Base-by-base conservation (phyloP, 1,140 invertebrate species). In the Zaprionus davidi region DNA sequence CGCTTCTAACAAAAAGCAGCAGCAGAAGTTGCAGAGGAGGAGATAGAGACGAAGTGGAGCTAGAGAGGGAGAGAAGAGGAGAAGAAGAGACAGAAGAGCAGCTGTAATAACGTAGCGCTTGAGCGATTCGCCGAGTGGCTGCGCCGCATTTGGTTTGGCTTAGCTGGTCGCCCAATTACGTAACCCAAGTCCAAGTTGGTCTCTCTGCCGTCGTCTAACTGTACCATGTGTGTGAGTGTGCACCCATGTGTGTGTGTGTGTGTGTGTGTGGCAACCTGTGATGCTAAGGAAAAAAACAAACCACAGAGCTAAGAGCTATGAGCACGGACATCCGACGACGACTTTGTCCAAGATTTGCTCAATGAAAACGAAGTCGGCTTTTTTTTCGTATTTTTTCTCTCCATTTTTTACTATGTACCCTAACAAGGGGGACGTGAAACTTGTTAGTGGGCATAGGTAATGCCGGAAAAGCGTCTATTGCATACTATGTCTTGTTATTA, bases 121-220 rank as follows among this genome's bases (percentile, higher is more conserved):
- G 63, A 90, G 85, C 84, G 79, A 79, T 81, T 70, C 71, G 56
- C 65, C 74, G 59, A 75, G 71, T 75, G 65, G 65, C 66, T 75
- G 71, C n/a, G 41, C 64, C 73, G 76, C 76, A 71, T 71, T 81
- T 65, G 82, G 76, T 65, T 75, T 46, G 41, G 71, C 76, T 75
- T 71, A 59, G 73, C 68, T 71, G 68, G 41, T 76, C 73, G 68
- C 73, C 73, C 73, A 76, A 76, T 76, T 76, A 76, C 73, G 73
- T 71, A 76, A 76, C 55, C 67, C 73, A 77, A 67, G 75, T 77
- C 62, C 75, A 68, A 77, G 36, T 77, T 66, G 56, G 70, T 73
- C 62, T 73, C 64, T 68, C 64, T 73, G 71, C 64, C 44, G 38
- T 55, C 46, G 68, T 55, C 75, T 72, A 73, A 77, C 71, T 78